phyloP scores from a whole-genome alignment of 2,888 invertebrate genomes.

The Heliconius cydno region DNA sequence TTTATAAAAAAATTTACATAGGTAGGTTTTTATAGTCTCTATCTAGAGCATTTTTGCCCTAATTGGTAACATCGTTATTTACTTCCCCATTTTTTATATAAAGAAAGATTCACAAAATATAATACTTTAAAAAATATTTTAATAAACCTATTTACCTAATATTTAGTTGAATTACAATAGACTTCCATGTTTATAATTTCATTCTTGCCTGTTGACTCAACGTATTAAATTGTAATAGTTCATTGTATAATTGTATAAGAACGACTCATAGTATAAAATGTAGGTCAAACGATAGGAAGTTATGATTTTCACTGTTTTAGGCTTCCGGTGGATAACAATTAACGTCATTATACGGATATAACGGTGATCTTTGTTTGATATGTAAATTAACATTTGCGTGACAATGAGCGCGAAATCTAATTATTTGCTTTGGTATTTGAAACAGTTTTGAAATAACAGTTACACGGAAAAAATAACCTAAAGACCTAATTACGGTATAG shows the following conservation, averaged over 20 bases:
- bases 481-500: background rate
- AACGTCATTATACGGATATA: slow-evolving; percentile 54
- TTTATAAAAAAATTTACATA: background rate
- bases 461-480: slow-evolving; percentile 4
- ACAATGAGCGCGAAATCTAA: slow-evolving; percentile 44
- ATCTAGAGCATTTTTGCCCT: background rate
- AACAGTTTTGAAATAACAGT: slow-evolving; percentile 27
- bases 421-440: slow-evolving; percentile 41
- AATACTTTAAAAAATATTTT: background rate
- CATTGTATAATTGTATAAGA: slow-evolving; percentile 19
- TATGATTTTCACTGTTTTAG: slow-evolving; percentile 52
- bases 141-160: slow-evolving; percentile 6
- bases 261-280: slow-evolving; percentile 31
- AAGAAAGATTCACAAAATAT: background rate
- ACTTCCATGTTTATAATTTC: slow-evolving; percentile 3
- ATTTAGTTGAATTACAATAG: background rate
- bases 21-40: background rate
- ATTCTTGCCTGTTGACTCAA: slow-evolving; percentile 35
- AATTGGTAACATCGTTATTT: background rate
- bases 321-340: slow-evolving; percentile 50
- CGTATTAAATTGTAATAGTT: slow-evolving; percentile 23
- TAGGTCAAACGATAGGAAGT: slow-evolving; percentile 51
- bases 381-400: slow-evolving; percentile 47
- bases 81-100: background rate
- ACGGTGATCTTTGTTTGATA: slow-evolving; percentile 55